phyloP scores from a whole-genome alignment of 2,113 vertebrate species.

The Dryoscopus gambensis region DNA sequence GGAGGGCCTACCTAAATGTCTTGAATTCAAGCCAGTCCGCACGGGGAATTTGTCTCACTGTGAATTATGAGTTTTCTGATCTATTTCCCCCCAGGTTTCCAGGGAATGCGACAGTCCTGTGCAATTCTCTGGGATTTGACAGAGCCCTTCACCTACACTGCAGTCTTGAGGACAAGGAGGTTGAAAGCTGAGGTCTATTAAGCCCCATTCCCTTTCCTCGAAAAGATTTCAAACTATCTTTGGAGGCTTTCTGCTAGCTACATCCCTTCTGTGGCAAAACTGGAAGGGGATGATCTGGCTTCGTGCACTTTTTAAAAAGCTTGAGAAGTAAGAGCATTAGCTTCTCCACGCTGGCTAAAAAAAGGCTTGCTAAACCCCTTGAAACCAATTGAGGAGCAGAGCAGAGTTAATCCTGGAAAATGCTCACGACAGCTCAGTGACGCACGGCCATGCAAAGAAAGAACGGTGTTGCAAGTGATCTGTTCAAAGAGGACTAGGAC shows the following conservation, averaged over 20 bases:
- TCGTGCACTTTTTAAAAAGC: conserved; percentile 51
- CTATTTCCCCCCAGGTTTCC: background rate
- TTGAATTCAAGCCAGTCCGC: background rate
- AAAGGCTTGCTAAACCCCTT: conserved; percentile 45
- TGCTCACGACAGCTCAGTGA: conserved; percentile 28
- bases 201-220: background rate
- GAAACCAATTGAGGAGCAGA: conserved; percentile 46
- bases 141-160: background rate
- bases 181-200: background rate
- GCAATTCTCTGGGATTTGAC: background rate
- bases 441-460: background rate
- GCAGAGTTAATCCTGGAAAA: conserved; percentile 58
- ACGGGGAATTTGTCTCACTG: background rate
- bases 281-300: conserved; percentile 56
- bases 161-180: background rate
- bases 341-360: conserved; percentile 49
- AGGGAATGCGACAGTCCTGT: background rate
- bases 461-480: background rate
- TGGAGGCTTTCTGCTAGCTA: conserved; percentile 16
- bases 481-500: background rate
- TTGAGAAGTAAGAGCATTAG: conserved; percentile 64
- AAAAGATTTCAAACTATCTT: background rate
- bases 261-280: conserved; percentile 19
- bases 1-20: background rate
- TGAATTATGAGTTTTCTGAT: background rate